A percentile compares a stretch with the other conserved stretches of the same genome.
Conservation (phyloP, 2,797 vertebrate genomes). For the Coilia nasus region DNA sequence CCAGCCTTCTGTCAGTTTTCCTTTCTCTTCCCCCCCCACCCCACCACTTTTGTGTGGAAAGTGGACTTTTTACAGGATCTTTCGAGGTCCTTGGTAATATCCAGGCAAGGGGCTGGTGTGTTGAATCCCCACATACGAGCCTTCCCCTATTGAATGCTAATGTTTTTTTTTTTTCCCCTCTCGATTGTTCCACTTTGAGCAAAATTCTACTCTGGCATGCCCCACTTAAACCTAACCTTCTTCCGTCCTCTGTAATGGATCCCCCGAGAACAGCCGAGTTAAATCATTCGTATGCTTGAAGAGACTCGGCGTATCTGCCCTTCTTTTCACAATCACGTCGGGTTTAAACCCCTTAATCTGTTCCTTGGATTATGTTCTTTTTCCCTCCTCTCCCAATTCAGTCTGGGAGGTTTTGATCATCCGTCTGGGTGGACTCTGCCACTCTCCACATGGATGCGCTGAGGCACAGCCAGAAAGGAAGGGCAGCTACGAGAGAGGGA, state of each 20-base stretch:
- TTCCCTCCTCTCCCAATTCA: background rate
- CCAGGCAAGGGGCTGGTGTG: constrained; percentile 10
- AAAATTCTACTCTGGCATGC: constrained; percentile 38
- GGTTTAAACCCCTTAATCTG: constrained; percentile 36
- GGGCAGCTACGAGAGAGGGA: background rate
- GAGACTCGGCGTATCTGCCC: constrained; percentile 28
- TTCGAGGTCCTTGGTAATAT: constrained; percentile 18
- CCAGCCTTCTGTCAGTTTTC: background rate
- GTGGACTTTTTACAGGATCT: background rate
- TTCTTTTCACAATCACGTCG: constrained; percentile 35
- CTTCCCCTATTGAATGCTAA: constrained; percentile 43
- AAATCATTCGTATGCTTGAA: constrained; percentile 33
- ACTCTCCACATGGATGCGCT: background rate
- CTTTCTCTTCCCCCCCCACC: background rate
- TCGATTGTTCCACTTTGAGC: constrained; percentile 39
- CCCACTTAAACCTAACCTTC: constrained; percentile 45
- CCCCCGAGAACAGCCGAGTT: constrained; percentile 38
- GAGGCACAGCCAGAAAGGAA: background rate
- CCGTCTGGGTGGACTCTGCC: constrained; percentile 1
- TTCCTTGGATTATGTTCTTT: constrained; percentile 31
- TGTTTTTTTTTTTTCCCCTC: constrained; percentile 11
- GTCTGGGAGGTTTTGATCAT: constrained; percentile 18
- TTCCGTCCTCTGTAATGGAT: constrained; percentile 39
- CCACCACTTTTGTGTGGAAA: constrained; percentile 13
- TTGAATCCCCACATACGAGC: background rate